Evolutionary conservation across 1,140 invertebrate genomes (phyloP), one percentile per base, ranked within the genome.

Genomic region (Papilio helenus): DNA sequence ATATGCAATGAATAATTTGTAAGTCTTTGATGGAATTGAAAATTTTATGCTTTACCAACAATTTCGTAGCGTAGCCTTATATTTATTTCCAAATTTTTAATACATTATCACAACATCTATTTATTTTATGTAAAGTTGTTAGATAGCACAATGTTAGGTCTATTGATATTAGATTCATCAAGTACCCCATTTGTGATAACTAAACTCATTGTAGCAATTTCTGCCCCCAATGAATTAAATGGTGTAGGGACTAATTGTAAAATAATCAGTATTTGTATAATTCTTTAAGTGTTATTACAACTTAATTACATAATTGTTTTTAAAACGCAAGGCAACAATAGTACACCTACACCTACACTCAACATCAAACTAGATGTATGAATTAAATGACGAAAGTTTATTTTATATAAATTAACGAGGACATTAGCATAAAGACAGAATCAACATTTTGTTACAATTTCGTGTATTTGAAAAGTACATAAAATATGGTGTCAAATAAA

Each of bases 361-460:
- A 4, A 49, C 46, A 18, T 49, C 58, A 61, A 26, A 23, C 20
- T 12, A 20, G 10, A 61, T 61, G 26, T 26, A 29, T 34, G 26
- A 29, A 10, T 61, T 26, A 1, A 26, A 61, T 3, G 23, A 26
- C 58, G 9, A 26, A 61, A 26, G 23, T 4, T 26, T 61, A 12
- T 61, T 12, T 61, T 61, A 12, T 34, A 34, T 68, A 29, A 16
- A 29, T 68, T 68, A 68, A 29, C 1, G 61, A 34, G 18, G 14
- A 18, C 10, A 26, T 29, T 29, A 68, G 14, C 12, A 29, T 26
- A 14, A 68, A 29, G 4, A 68, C 12, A 16, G 14, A 68, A 29
- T 89, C 85, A 85, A 86, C 93, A 93, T 94, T 94, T 94, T 93
- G 93, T 94, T 94, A 94, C 93, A 93, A 92, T 93, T 91, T 92